Base-by-base conservation (phyloP, 2,113 vertebrate genomes). In the Columba livia region DNA sequence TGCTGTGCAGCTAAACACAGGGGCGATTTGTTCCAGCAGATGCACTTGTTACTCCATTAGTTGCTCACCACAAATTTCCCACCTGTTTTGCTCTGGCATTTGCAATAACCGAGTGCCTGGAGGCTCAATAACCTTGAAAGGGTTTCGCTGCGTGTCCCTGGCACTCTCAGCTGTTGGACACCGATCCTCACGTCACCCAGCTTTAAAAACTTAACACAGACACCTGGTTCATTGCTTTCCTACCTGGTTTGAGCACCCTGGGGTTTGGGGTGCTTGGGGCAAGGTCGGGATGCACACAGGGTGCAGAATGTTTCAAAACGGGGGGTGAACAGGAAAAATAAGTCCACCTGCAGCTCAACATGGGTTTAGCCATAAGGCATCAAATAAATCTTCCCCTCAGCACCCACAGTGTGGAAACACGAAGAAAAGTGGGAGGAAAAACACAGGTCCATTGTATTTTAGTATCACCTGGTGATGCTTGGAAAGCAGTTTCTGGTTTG, bases 61-160 rank as follows among this genome's bases (percentile, higher is more conserved):
- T 69, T 17, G 40, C 93, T 96, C 48, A 13, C 56, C 94, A 91
- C 93, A 93, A 90, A 96, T 95, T 88, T 89, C 89, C 89, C 93
- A 95, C 91, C 91, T 93, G 96, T 79, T 94, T 95, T 56, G 31
- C 87, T 90, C 23, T 2, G 90, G 81, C 20, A 5, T 47, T 44
- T 32, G 91, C 69, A 34, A 31, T 34, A 70, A 51, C 1, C 0
- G 4, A 64, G 91, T 0, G 3, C 73, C 85, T 9, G 5, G 78
- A 60, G 73, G 74, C 90, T 93, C 3, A 1, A 57, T 91, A 60
- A 92, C 93, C 82, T 95, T 94, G 89, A 67, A 32, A 88, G 53
- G 47, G 44, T 6, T 72, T 38, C 31, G 29, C 54, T 19, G 36
- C 1, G 0, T 0, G 1, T 5, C 48, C 44, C 51, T 3, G 1